Conservation (phyloP, 2,888 invertebrate species). For the Corbicula japonica region DNA sequence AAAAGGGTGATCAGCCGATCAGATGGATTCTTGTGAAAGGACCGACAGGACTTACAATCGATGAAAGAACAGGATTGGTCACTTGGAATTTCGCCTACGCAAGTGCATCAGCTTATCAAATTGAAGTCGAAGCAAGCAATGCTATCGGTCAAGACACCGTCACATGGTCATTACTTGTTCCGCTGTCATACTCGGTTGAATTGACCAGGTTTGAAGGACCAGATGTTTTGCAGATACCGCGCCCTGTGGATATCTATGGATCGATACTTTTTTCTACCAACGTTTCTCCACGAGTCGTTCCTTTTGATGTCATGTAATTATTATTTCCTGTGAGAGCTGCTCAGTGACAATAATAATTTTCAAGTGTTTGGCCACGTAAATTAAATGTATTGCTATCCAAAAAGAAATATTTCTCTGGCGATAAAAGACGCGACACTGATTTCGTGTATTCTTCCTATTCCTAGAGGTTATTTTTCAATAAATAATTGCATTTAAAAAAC, state of each 20-base stretch:
- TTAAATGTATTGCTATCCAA: no score
- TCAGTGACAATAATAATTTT: no score
- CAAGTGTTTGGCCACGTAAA: no score
- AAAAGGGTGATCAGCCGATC: slow-evolving; percentile 48
- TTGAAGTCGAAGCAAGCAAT: slow-evolving; percentile 42
- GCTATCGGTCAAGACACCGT: slow-evolving; percentile 33
- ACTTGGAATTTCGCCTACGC: slow-evolving; percentile 42
- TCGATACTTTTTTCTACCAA: slow-evolving; percentile 22
- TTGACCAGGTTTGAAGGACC: slow-evolving; percentile 21
- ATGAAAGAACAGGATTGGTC: slow-evolving; percentile 33
- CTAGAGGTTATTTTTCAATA: no score
- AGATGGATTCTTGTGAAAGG: slow-evolving; percentile 32
- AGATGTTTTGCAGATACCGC: slow-evolving; percentile 31
- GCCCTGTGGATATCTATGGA: slow-evolving; percentile 41
- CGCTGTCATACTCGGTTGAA: slow-evolving; percentile 38
- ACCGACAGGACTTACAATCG: slow-evolving; percentile 35
- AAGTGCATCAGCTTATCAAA: slow-evolving; percentile 11
- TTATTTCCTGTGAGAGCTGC: neutral
- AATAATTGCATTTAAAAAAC: no score
- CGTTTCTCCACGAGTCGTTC: slow-evolving; percentile 10
- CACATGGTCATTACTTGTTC: slow-evolving; percentile 38
- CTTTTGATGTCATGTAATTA: slow-evolving; percentile 45
- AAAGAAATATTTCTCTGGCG: no score
- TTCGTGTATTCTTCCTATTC: no score
- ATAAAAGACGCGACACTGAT: no score